Evolutionary conservation across 2,888 invertebrate genomes (phyloP).

Genomic region (Sarcophaga rosellei): DNA sequence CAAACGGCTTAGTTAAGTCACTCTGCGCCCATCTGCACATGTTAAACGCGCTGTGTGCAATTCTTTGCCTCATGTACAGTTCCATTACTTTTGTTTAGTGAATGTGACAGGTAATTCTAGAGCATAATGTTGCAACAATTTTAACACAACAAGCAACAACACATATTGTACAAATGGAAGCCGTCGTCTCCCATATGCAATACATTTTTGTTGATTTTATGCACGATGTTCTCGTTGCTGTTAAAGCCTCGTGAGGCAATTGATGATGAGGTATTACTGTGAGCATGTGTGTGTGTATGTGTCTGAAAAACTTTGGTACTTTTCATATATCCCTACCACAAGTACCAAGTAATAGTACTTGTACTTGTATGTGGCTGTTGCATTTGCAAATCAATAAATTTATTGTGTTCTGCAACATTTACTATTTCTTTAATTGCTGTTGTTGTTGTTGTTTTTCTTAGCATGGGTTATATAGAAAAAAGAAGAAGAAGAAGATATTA

Average conservation of each 20-base stretch:
- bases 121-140: conserved; percentile 49
- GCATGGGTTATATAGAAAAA: conserved; percentile 51
- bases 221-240: conserved; percentile 46
- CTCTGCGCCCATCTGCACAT: not conserved
- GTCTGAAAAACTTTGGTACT: conserved; percentile 12
- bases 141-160: conserved; percentile 27
- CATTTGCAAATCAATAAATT: conserved; percentile 61
- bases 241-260: conserved; percentile 4
- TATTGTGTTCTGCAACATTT: conserved; percentile 49
- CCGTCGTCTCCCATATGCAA: conserved; percentile 19
- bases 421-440: conserved; percentile 6
- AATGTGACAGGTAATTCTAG: conserved; percentile 27
- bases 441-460: conserved; percentile 43
- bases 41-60: not conserved
- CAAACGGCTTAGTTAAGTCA: not conserved
- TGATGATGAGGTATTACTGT: not conserved
- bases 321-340: not conserved
- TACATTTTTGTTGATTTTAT: conserved; percentile 5
- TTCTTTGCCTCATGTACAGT: conserved; percentile 25
- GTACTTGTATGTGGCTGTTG: not conserved
- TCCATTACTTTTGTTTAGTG: not conserved
- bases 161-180: conserved; percentile 11
- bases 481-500: conserved; percentile 1
- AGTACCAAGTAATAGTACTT: not conserved
- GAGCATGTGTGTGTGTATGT: not conserved